These are phyloP conservation scores for Neodiprion lecontei DNA, from an alignment of 1,140 invertebrate genomes.

Conservation along the genomic window DNA sequence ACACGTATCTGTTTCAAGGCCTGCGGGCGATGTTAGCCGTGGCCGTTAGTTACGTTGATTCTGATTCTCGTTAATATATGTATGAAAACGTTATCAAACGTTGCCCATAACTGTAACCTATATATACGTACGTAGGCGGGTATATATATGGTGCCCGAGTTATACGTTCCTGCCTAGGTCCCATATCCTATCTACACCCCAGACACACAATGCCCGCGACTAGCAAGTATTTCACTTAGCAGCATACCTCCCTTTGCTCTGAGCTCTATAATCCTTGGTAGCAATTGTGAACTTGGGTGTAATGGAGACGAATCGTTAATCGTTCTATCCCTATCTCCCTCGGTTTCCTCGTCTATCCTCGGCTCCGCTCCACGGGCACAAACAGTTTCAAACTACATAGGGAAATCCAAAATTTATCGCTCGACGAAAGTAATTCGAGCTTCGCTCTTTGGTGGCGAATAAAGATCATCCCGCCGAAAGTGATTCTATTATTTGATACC, in stretches of 20 bases:
- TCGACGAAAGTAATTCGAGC: too few relatives aligned
- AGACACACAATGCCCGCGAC: background rate
- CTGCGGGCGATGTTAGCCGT: too few relatives aligned
- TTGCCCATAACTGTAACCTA: background rate
- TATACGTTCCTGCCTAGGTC: background rate
- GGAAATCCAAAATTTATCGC: too few relatives aligned
- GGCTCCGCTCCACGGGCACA: too few relatives aligned
- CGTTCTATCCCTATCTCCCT: background rate
- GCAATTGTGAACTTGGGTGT: conserved; percentile 5
- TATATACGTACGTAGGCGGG: too few relatives aligned
- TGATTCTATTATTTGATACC: too few relatives aligned
- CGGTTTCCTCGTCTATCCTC: background rate
- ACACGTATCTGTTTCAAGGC: too few relatives aligned
- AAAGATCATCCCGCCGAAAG: too few relatives aligned
- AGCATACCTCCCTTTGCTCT: conserved; percentile 6
- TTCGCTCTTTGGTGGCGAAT: too few relatives aligned
- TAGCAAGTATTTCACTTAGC: conserved; percentile 7
- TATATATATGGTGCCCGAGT: background rate
- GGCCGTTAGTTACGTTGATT: background rate
- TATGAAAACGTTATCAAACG: conserved; percentile 3
- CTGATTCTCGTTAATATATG: background rate
- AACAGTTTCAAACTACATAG: too few relatives aligned
- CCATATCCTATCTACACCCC: background rate
- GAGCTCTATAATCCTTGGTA: conserved; percentile 7
- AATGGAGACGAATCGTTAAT: conserved; percentile 7